Conservation (phyloP, 1,140 invertebrate species). For the Nasonia longicornis region DNA sequence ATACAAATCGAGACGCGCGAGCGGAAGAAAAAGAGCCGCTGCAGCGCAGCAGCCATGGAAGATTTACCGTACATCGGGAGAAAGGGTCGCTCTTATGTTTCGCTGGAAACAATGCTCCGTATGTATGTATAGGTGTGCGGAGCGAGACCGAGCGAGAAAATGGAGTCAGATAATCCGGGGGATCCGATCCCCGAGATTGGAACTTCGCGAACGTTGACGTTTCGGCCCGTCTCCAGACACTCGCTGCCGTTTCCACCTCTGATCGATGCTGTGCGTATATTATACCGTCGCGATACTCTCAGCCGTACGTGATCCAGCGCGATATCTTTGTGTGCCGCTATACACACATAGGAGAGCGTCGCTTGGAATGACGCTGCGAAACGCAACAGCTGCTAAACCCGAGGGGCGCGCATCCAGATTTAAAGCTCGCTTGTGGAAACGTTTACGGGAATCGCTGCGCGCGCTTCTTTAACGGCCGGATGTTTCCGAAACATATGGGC, state of each 20-base stretch:
- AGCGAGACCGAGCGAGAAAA: slow-evolving; percentile 18
- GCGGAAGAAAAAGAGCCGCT: slow-evolving; percentile 29
- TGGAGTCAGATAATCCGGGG: slow-evolving; percentile 20
- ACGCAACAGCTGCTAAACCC: neutral
- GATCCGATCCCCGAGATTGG: neutral
- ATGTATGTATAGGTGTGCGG: neutral
- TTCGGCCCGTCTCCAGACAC: neutral
- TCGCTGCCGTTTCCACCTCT: neutral
- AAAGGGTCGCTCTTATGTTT: neutral
- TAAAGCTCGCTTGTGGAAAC: neutral
- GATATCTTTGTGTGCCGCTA: too few relatives aligned
- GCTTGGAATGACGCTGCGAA: neutral
- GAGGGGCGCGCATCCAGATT: too few relatives aligned
- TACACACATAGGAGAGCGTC: neutral
- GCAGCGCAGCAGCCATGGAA: slow-evolving; percentile 1
- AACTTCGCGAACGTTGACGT: slow-evolving; percentile 1
- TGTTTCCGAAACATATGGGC: too few relatives aligned
- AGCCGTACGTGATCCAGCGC: neutral
- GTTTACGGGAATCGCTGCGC: neutral
- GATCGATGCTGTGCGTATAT: neutral
- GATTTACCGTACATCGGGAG: slow-evolving; percentile 46
- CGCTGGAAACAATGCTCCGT: neutral
- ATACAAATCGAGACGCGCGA: neutral
- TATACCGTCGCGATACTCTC: too few relatives aligned
- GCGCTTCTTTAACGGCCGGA: too few relatives aligned